phyloP scores from a whole-genome alignment of 64 coral and sea anemone species.

The Actinia equina region DNA sequence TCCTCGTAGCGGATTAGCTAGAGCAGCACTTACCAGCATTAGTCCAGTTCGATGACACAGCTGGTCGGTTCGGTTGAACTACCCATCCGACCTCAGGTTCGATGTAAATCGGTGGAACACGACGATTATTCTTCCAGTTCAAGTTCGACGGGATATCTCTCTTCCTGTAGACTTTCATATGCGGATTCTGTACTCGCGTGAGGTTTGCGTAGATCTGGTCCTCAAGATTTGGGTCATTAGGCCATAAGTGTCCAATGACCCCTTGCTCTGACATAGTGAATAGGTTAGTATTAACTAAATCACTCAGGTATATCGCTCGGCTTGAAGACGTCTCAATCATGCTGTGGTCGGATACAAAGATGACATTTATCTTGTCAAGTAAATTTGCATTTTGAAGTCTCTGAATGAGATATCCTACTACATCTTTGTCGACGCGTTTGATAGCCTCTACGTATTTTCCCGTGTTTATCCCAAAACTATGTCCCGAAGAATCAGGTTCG shows the following conservation, averaged over 20 bases:
- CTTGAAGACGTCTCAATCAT: slow-evolving; percentile 9
- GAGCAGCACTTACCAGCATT: not conserved
- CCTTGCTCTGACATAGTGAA: slow-evolving; percentile 26
- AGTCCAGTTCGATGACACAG: not conserved
- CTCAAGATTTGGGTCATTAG: not conserved
- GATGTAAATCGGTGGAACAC: slow-evolving; percentile 38
- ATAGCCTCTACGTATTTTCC: slow-evolving; percentile 30
- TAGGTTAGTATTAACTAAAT: not conserved
- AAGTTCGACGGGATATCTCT: slow-evolving; percentile 40
- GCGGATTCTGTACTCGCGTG: slow-evolving; percentile 1
- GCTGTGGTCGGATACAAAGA: slow-evolving; percentile 44
- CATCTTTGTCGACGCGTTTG: slow-evolving; percentile 28
- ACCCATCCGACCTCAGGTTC: slow-evolving; percentile 10
- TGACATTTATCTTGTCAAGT: slow-evolving; percentile 28
- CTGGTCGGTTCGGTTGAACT: not conserved
- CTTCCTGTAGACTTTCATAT: slow-evolving; percentile 56
- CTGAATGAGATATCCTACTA: slow-evolving; percentile 27
- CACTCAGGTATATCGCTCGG: slow-evolving; percentile 15
- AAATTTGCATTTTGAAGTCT: slow-evolving; percentile 13
- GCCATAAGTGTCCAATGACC: slow-evolving; percentile 39
- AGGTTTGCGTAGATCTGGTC: slow-evolving; percentile 56
- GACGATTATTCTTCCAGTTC: slow-evolving; percentile 68
- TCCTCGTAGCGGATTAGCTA: too few species aligned
- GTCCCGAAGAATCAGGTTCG: slow-evolving; percentile 52
- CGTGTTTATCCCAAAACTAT: slow-evolving; percentile 36